Evolutionary conservation across 2,888 invertebrate species (phyloP), one percentile per base, ranked within the genome.

Genomic region (Abrostola tripartita): DNA sequence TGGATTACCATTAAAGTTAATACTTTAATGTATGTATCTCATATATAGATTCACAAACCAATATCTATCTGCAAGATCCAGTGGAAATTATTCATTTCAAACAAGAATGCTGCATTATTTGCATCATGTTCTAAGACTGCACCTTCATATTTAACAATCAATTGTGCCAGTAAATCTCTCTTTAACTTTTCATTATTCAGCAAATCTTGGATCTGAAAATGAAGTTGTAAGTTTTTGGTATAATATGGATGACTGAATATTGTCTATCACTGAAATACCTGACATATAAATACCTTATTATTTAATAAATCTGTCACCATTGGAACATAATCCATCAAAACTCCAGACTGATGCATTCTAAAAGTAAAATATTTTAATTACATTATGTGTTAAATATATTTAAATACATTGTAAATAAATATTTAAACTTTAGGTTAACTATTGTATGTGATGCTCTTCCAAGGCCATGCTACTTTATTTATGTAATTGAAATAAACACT

Each of bases 21-120:
- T 24, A n/a, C n/a, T 24, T 8, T 14, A 7, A 37, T 9, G 0
- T 5, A n/a, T 12, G 12, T n/a, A 44, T 36, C 5, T 49, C 1
- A 38, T 36, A 14, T 5, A 41, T 35, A 49, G 14, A 49, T 10
- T 24, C 56, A 80, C 85, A 82, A 84, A 95, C 95, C 95, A 76
- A 95, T 90, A 68, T 91, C 92, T 72, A 96, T 94, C 71, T 95
- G 93, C 37, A 96, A 88, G 53, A 96, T 92, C 91, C 96, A 96
- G 85, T 95, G 95, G 83, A 96, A 96, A 82, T 95, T 95, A 79
- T 96, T 95, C 86, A 95, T 94, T 87, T 96, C 95, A 85, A 96
- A 95, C 37, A 96, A 84, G 78, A 96, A 95, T 14, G 95, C 94
- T 14, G 96, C 95, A 84, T 87, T 91, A 73, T 90, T 92, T 2